Base-by-base conservation (phyloP, 2,113 vertebrate genomes). In the Orycteropus afer region DNA sequence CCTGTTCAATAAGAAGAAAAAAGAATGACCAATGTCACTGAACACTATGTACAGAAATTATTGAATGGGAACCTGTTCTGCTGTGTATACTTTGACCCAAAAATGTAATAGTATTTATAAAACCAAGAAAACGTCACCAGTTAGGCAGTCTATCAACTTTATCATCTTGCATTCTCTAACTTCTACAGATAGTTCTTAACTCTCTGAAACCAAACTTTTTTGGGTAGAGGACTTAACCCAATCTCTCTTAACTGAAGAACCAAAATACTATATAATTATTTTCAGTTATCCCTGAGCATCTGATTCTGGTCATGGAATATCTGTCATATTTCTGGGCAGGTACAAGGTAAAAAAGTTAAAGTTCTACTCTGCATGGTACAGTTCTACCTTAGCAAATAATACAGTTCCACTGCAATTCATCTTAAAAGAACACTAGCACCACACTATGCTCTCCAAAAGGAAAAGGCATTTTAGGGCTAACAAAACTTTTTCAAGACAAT, bases 131-230 rank as follows among this genome's bases (percentile, higher is more conserved):
- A 40, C 32, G 51, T 65, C 23, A 74, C 63, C 37, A 80, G 45
- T 61, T 27, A 84, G n/a, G 78, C 47, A 12, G 29, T 25, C 63
- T 77, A 29, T 7, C 59, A 57, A n/a, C 6, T 25, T 79, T 57
- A 29, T 55, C n/a, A 37, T 47, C 86, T 67, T 76, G 15, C n/a
- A 87, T 29, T 90, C 53, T 90, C 40, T 37, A 77, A 90, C 90
- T 32, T 95, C 40, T 63, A 7, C 27, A 83, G 40, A 15, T 51
- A 74, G 20, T 63, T 77, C 37, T 47, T 61, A 45, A 86, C 12
- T 78, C 63, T 57, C 74, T 89, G 63, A 73, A 93, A 81, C 40
- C n/a, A 85, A 86, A 91, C 6, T 27, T 78, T 85, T 92, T 40
- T 74, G 49, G 3, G 61, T 88, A 78, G 32, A 63, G 47, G 22